phyloP scores from a whole-genome alignment of 53 echinoderm and acorn worm species.

The Mesocentrotus franciscanus region DNA sequence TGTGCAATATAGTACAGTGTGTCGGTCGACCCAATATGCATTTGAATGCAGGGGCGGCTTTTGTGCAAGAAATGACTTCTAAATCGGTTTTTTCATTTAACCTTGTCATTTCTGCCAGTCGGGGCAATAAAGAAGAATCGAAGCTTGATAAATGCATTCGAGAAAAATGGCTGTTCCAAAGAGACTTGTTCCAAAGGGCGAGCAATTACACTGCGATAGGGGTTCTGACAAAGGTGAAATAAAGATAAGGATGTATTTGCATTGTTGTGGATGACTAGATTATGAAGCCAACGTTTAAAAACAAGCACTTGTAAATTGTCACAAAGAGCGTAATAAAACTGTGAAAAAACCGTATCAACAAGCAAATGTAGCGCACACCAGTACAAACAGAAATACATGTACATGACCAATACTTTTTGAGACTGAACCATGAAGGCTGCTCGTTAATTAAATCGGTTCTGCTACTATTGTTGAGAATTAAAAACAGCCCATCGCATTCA shows the following conservation, averaged over 20 bases:
- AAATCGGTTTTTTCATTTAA: conserved; percentile 49
- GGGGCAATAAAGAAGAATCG: conserved; percentile 54
- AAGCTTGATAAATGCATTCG: conserved; percentile 51
- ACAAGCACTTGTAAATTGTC: conserved; percentile 33
- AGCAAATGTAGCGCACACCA: conserved; percentile 12
- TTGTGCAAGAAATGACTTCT: conserved; percentile 29
- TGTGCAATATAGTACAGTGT: neutral
- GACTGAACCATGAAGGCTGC: neutral
- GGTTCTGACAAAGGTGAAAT: conserved; percentile 28
- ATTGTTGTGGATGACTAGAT: conserved; percentile 37
- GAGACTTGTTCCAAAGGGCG: conserved; percentile 40
- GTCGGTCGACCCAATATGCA: conserved; percentile 8
- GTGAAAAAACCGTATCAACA: neutral
- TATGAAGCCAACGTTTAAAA: conserved; percentile 13
- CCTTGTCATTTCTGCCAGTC: conserved; percentile 47
- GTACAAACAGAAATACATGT: conserved; percentile 1
- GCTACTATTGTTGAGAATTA: neutral
- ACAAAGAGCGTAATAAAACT: neutral
- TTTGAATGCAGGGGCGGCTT: conserved; percentile 44
- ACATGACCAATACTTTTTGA: neutral
- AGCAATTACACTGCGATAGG: conserved; percentile 1
- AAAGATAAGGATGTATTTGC: conserved; percentile 62
- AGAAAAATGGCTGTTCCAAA: neutral
- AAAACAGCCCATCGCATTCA: neutral
- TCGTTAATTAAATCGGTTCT: neutral